These are phyloP conservation scores for Standfussiana lucernea DNA, from an alignment of 2,888 invertebrate species.

Conservation along the genomic window DNA sequence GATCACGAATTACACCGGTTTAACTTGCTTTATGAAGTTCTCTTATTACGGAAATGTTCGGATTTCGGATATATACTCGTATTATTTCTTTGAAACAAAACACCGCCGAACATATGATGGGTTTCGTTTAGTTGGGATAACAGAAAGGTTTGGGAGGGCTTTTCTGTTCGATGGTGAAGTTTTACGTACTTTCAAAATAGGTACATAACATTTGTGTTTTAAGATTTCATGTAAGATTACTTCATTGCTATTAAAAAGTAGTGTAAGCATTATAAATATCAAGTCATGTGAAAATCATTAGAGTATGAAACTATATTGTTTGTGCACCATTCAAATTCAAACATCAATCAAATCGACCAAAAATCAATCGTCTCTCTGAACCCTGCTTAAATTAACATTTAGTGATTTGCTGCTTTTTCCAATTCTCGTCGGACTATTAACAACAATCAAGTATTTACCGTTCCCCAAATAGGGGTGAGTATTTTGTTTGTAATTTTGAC, in stretches of 20 bases:
- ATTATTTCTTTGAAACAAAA: not conserved
- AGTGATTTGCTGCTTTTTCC: constrained; percentile 63
- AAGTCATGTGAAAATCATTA: not conserved
- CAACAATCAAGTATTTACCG: constrained; percentile 47
- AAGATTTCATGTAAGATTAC: not conserved
- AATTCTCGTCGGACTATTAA: constrained; percentile 55
- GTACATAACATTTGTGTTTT: too few relatives aligned
- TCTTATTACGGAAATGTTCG: constrained; percentile 39
- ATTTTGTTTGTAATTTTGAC: constrained; percentile 56
- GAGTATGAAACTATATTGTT: constrained; percentile 23
- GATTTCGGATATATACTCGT: constrained; percentile 11
- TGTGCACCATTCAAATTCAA: constrained; percentile 30
- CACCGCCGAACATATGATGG: not conserved
- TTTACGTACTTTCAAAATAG: not conserved
- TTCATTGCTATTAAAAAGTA: not conserved
- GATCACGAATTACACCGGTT: constrained; percentile 45
- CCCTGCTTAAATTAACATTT: constrained; percentile 48
- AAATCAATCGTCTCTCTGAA: constrained; percentile 39
- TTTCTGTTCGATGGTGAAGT: too few relatives aligned
- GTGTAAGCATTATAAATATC: too few relatives aligned
- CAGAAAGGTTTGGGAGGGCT: not conserved
- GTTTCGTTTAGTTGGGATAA: not conserved
- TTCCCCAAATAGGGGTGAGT: constrained; percentile 47
- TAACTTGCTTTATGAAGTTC: constrained; percentile 21
- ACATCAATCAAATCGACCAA: constrained; percentile 52